Evolutionary conservation across 92 coral and sea anemone genomes (phyloP), one percentile per base, ranked within the genome.

Genomic region (Actinernus sp.): DNA sequence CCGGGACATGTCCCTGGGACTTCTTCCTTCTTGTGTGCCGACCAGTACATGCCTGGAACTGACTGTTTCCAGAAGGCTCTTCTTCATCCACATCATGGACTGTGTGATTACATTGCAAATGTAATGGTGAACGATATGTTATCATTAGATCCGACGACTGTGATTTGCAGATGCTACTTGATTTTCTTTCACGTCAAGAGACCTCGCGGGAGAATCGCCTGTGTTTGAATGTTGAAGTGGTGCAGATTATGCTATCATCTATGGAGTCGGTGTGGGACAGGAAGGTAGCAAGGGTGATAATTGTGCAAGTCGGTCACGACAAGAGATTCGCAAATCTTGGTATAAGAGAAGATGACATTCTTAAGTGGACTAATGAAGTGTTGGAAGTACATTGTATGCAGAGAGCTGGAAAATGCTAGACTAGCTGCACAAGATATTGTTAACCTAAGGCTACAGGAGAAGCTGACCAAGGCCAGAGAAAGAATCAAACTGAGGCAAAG

Each of bases 131-230:
- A 37, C 69, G 49, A 24, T 36, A 39, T 55, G 39, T 55, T 31
- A 68, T 55, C 63, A 65, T 68, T 37, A 68, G 55, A 68, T 55
- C 76, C n/a, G 76, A 68, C 50, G 70, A 68, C 55, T 57, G 47
- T 26, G 69, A 68, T 37, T 68, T 68, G 25, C 52, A 68, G 10
- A 59, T 59, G 65, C 66, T 31, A 45, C 65, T 58, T 58, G 53
- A 58, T 58, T 58, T 58, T 30, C 65, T 58, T 3, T 40, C 65
- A 58, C 13, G 34, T 30, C 23, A 58, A 58, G 41, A 18, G 24
- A 58, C 65, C 5, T 26, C n/a, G 34, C 41, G 41, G 30, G 65
- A 58, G 41, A 58, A 14, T 58, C 65, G 20, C 30, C 65, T 58
- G 65, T 45, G 23, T 58, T 58, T 58, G 65, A 58, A 40, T 31